phyloP scores from a whole-genome alignment of 2,797 vertebrate genomes.

The Gallinago solitaria region DNA sequence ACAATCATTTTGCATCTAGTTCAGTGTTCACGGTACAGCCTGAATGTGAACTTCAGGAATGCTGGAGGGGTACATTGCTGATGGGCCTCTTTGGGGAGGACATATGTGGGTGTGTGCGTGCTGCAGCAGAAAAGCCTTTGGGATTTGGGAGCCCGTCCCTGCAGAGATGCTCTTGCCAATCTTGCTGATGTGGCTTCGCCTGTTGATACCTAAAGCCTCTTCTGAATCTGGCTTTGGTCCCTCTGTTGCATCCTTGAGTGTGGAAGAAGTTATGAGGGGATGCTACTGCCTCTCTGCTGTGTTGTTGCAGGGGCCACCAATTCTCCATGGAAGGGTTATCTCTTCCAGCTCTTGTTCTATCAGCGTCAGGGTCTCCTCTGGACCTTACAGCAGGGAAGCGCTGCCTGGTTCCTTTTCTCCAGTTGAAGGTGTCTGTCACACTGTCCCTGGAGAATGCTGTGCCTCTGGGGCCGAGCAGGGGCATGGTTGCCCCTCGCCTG shows the following conservation, averaged over 20 bases:
- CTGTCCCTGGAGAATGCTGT: neutral
- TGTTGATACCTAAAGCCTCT: neutral
- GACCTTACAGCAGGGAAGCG: neutral
- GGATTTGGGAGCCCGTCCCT: neutral
- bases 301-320: neutral
- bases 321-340: neutral
- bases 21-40: neutral
- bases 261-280: neutral
- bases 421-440: rapidly evolving
- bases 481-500: neutral
- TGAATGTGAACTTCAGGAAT: neutral
- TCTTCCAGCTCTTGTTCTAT: neutral
- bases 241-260: neutral
- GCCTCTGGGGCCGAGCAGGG: neutral
- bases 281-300: neutral
- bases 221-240: neutral
- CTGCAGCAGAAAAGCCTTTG: neutral
- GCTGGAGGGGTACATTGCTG: neutral
- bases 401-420: neutral
- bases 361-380: neutral
- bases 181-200: neutral
- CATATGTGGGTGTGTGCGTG: neutral
- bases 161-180: neutral
- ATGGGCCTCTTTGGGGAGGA: neutral
- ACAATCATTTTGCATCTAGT: neutral